Conservation (phyloP, 2,888 invertebrate species). For the Synanthedon andrenaeformis region DNA sequence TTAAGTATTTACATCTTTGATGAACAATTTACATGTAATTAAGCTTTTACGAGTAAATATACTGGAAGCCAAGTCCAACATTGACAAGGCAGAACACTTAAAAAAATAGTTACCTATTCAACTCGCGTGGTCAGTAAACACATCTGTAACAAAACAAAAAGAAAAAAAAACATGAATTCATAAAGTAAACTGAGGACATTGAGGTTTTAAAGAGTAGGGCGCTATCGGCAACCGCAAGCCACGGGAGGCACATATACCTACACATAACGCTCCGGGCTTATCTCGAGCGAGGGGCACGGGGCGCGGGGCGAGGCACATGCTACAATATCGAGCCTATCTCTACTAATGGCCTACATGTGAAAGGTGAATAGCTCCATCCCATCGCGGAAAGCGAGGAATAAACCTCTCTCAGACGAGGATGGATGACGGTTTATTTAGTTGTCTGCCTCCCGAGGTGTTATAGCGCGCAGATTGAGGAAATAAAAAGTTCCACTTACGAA, state of each 20-base stretch:
- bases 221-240: constrained; percentile 35
- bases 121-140: background rate
- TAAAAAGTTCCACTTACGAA: constrained; percentile 4
- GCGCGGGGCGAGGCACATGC: constrained; percentile 28
- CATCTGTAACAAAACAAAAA: background rate
- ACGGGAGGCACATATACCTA: constrained; percentile 41
- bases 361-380: constrained; percentile 56
- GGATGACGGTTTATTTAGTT: constrained; percentile 35
- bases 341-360: constrained; percentile 62
- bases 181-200: background rate
- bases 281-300: constrained; percentile 31
- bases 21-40: no score
- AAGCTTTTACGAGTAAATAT: no score
- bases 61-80: no score
- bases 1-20: no score
- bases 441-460: constrained; percentile 18
- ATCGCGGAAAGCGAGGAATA: constrained; percentile 33
- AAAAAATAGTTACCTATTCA: no score
- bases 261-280: constrained; percentile 46
- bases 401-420: constrained; percentile 30
- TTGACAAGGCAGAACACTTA: no score
- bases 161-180: background rate
- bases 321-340: constrained; percentile 56
- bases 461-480: constrained; percentile 1
- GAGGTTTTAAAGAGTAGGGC: constrained; percentile 2